Percentiles rank a stretch among this genome's conserved stretches.
phyloP scores from a whole-genome alignment of 2,888 invertebrate genomes.

The Tribolium freemani region DNA sequence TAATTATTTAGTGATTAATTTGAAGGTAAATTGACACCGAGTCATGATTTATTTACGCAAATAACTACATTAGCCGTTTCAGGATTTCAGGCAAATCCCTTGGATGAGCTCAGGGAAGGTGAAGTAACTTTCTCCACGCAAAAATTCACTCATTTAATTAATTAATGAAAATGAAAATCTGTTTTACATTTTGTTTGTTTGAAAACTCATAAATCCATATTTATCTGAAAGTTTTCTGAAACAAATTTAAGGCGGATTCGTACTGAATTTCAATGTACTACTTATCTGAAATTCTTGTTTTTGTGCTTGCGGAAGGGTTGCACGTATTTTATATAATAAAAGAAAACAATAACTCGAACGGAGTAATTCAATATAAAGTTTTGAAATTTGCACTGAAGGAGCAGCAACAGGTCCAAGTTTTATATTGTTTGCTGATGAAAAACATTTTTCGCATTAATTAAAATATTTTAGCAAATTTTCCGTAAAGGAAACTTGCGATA shows the following conservation, averaged over 20 bases:
- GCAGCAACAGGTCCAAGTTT: not conserved
- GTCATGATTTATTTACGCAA: not conserved
- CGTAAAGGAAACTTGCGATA: too few relatives aligned
- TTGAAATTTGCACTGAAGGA: not conserved
- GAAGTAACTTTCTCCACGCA: too few relatives aligned
- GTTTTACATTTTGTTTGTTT: not conserved
- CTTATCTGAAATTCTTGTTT: not conserved
- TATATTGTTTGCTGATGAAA: not conserved
- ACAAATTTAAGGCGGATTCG: not conserved
- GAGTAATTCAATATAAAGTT: not conserved
- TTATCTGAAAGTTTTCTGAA: not conserved
- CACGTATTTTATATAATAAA: not conserved
- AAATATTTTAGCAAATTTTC: not conserved
- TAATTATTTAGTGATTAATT: constrained; percentile 27
- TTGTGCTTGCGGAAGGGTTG: not conserved
- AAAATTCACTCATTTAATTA: not conserved
- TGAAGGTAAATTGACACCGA: constrained; percentile 1
- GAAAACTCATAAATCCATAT: not conserved
- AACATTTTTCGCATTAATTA: not conserved
- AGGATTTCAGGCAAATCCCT: not conserved
- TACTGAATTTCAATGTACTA: not conserved
- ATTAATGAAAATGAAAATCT: not conserved
- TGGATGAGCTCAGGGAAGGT: not conserved
- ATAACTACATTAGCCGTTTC: not conserved
- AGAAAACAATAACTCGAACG: not conserved